Conservation (phyloP, 1,140 invertebrate species). For the Zaprionus inermis region DNA sequence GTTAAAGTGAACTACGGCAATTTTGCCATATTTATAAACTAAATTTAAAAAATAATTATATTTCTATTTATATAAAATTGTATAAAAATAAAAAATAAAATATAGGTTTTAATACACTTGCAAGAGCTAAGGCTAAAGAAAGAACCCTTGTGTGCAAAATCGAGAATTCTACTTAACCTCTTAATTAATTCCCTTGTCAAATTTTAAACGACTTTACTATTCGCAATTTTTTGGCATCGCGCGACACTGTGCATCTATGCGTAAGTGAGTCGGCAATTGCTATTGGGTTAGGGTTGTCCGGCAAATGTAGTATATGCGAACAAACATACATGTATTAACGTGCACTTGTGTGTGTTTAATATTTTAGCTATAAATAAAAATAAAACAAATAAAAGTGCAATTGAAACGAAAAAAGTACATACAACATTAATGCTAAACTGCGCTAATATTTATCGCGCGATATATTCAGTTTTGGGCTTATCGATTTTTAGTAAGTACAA, state of each 20-base stretch:
- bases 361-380: not conserved
- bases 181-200: not conserved
- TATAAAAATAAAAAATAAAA: no score
- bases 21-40: no score
- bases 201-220: not conserved
- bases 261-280: constrained; percentile 64
- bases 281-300: constrained; percentile 73
- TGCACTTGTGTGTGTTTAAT: constrained; percentile 10
- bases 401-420: not conserved
- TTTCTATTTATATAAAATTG: no score
- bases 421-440: no score
- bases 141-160: no score
- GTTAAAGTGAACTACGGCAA: no score
- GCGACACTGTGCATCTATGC: constrained; percentile 27
- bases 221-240: not conserved
- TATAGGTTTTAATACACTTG: no score
- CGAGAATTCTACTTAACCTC: no score
- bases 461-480: constrained; percentile 51
- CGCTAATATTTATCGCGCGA: constrained; percentile 17
- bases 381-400: not conserved
- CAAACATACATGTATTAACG: not conserved
- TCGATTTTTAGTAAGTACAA: constrained; percentile 72
- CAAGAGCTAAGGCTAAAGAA: not conserved
- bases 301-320: constrained; percentile 12
- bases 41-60: no score